Percentiles rank a stretch among this genome's conserved stretches.
phyloP scores from a whole-genome alignment of 2,888 invertebrate species.

The Hirudinaria manillensis region DNA sequence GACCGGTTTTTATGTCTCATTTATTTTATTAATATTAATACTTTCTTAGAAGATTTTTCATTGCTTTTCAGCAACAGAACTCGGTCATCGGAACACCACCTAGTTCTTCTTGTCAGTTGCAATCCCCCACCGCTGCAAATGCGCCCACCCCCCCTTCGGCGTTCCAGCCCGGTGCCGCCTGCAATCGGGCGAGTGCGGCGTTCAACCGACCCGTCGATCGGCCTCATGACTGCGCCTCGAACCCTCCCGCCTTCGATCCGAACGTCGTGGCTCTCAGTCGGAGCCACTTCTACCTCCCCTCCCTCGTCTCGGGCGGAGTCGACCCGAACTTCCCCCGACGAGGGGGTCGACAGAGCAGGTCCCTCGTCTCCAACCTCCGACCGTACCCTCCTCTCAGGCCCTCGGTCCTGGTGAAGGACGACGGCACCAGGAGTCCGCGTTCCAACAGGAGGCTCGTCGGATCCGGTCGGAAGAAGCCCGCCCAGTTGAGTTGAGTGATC shows the following conservation, averaged over 20 bases:
- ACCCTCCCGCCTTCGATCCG: constrained; percentile 42
- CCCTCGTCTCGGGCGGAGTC: background rate
- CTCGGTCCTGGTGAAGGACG: constrained; percentile 38
- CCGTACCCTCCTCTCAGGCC: constrained; percentile 81
- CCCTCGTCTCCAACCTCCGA: constrained; percentile 69
- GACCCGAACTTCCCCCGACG: background rate
- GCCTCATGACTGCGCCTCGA: background rate
- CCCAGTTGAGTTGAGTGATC: constrained; percentile 30
- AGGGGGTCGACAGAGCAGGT: background rate
- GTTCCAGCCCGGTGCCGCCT: background rate
- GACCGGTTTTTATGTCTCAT: too few relatives aligned
- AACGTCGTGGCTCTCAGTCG: constrained; percentile 47
- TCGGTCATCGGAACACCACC: too few relatives aligned
- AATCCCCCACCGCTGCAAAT: background rate
- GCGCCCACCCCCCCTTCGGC: background rate
- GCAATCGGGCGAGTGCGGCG: background rate
- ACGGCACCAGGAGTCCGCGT: constrained; percentile 48
- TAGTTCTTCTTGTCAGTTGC: background rate
- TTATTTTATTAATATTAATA: too few relatives aligned
- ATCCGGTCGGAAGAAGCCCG: constrained; percentile 37
- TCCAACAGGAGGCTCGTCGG: constrained; percentile 35
- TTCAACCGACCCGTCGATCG: background rate
- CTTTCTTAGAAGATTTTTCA: too few relatives aligned
- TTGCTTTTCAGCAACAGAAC: too few relatives aligned
- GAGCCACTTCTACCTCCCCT: constrained; percentile 37